Conservation (phyloP, 2,888 invertebrate species). For the Galeopsomyia nigrocyanea region DNA sequence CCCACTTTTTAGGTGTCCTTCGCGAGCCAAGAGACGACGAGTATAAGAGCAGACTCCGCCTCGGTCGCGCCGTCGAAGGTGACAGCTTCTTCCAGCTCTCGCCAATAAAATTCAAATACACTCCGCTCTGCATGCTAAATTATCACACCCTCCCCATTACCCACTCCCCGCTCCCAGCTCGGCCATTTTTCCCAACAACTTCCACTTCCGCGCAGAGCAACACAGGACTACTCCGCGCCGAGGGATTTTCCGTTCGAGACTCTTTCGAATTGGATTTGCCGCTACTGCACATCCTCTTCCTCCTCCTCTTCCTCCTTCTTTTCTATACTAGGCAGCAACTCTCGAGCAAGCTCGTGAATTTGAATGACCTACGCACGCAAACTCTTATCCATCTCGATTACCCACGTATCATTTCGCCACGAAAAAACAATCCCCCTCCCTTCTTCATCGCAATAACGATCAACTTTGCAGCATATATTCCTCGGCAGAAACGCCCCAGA, state of each 20-base stretch:
- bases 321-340: neutral
- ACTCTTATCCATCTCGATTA: conserved; percentile 29
- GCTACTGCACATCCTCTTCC: neutral
- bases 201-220: neutral
- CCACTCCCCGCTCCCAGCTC: conserved; percentile 50
- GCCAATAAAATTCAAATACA: conserved; percentile 70
- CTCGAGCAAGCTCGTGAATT: neutral
- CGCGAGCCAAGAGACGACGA: conserved; percentile 42
- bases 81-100: conserved; percentile 48
- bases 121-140: conserved; percentile 68
- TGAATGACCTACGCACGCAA: neutral
- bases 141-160: conserved; percentile 68
- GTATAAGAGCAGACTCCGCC: too few species aligned
- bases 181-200: conserved; percentile 25
- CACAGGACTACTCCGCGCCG: neutral
- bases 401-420: conserved; percentile 19
- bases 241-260: conserved; percentile 26
- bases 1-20: conserved; percentile 52
- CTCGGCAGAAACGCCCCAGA: conserved; percentile 63
- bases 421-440: neutral
- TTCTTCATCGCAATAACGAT: conserved; percentile 3
- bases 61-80: conserved; percentile 7
- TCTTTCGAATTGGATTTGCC: conserved; percentile 36
- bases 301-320: neutral
- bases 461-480: neutral